A percentile compares a stretch with the other conserved stretches of the same genome.
Evolutionary conservation across 2,113 vertebrate genomes (phyloP).

Genomic region (Bubo blakistoni): DNA sequence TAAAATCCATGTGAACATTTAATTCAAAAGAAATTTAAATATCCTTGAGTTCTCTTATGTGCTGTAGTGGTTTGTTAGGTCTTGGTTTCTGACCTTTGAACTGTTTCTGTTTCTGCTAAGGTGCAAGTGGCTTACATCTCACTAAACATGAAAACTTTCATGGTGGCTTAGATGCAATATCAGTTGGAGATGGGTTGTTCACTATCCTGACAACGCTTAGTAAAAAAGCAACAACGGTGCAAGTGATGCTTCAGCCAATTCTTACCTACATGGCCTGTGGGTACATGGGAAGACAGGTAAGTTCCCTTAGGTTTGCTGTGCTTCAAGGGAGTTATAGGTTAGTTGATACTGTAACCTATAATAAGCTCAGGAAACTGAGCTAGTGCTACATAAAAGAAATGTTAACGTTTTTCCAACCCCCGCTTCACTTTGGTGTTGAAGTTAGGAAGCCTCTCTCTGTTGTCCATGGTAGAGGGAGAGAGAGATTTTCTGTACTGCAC

Average conservation of each 20-base stretch:
- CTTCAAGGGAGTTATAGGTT: not conserved
- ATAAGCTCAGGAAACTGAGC: not conserved
- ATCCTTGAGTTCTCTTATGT: not conserved
- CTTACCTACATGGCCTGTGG: slow-evolving; percentile 99
- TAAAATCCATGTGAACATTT: not conserved
- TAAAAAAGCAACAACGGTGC: slow-evolving; percentile 93
- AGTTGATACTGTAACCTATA: not conserved
- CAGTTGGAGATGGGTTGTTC: slow-evolving; percentile 96
- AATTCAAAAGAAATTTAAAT: not conserved
- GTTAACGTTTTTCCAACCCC: not conserved
- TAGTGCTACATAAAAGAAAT: not conserved
- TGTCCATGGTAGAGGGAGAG: rapidly evolving
- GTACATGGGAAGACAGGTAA: slow-evolving; percentile 97
- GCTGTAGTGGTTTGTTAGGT: not conserved
- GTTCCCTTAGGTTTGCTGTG: not conserved
- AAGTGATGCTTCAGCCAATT: slow-evolving; percentile 98
- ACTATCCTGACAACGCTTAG: slow-evolving; percentile 97
- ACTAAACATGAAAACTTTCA: slow-evolving; percentile 99
- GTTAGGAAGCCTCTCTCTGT: not conserved
- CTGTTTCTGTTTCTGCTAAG: slow-evolving; percentile 64
- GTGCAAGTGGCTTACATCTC: slow-evolving; percentile 95
- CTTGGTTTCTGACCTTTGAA: not conserved
- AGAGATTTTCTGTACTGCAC: not conserved
- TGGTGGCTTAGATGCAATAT: slow-evolving; percentile 96
- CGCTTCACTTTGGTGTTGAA: not conserved